Conservation (phyloP, 1,140 invertebrate genomes). For the Ceratina australensis region DNA sequence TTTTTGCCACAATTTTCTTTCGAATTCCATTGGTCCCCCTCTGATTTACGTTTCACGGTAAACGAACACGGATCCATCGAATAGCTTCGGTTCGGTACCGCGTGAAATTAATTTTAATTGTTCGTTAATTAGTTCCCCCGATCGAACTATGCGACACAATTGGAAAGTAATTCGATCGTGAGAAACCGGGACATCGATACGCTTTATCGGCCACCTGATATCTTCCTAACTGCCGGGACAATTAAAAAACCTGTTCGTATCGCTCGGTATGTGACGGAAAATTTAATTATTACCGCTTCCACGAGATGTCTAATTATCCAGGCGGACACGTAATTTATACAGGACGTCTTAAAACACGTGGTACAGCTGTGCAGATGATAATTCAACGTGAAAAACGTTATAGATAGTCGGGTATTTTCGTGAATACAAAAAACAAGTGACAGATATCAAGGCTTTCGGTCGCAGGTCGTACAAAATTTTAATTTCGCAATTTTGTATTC, state of each 20-base stretch:
- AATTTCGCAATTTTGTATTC: too few species aligned
- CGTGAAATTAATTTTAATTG: slow-evolving; percentile 71
- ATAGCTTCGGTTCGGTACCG: slow-evolving; percentile 55
- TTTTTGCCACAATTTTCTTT: background rate
- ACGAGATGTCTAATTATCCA: too few species aligned
- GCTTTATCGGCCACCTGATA: background rate
- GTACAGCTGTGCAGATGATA: too few species aligned
- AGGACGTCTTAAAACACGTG: too few species aligned
- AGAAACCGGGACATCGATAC: slow-evolving; percentile 36
- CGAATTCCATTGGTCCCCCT: slow-evolving; percentile 48
- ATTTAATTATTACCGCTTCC: too few species aligned
- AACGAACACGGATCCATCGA: slow-evolving; percentile 18
- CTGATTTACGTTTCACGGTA: slow-evolving; percentile 55
- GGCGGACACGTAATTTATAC: too few species aligned
- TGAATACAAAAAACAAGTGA: too few species aligned
- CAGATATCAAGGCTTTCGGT: too few species aligned
- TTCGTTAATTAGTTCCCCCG: slow-evolving; percentile 65
- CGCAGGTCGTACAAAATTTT: too few species aligned
- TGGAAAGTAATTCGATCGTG: slow-evolving; percentile 6
- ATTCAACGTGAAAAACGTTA: too few species aligned
- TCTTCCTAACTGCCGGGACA: background rate
- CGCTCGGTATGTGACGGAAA: background rate
- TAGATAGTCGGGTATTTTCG: too few species aligned
- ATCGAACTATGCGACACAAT: slow-evolving; percentile 48
- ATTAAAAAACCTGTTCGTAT: background rate